Base-by-base conservation (phyloP, 2,888 invertebrate species). In the Chirona hameri region DNA sequence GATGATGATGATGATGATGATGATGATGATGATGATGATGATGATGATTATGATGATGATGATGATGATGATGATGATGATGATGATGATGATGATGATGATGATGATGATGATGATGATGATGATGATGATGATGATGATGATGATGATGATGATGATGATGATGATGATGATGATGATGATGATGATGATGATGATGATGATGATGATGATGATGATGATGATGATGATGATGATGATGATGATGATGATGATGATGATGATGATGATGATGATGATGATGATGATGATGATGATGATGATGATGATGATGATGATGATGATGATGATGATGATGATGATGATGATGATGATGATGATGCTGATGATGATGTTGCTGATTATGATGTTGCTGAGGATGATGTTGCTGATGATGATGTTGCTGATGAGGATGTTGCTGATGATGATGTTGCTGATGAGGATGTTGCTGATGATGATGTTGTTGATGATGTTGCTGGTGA, bases 201-300 rank as follows among this genome's bases (percentile, higher is more conserved):
- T 81, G 81, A 39, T 81, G 81, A 81, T 81, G 81, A 81, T 81
- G 81, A 81, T 81, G 81, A 81, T 81, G 81, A 81, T 81, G 81
- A 81, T 81, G 81, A 39, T 81, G 81, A 81, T 81, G 81, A 81
- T 81, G 81, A 81, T 81, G 81, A 81, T 81, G 81, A 81, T 81
- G 81, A 81, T 81, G 81, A 39, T 81, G 81, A 39, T 81, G 81
- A 81, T 81, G 81, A 81, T 81, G 81, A 81, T 81, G 81, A 39
- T 81, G 81, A 81, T 81, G 81, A 81, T 81, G 81, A 39, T 39
- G 81, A 39, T 81, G 81, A 39, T 81, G 81, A 81, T 81, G 81
- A 81, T 81, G 81, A 81, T 81, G 81, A 81, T 81, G 29, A 81
- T 29, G 81, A 39, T 81, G 81, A 81, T 39, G 81, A 81, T 81